Evolutionary conservation across 2,797 vertebrate species (phyloP), one percentile per base, ranked within the genome.

Genomic region (Borostomias antarcticus): DNA sequence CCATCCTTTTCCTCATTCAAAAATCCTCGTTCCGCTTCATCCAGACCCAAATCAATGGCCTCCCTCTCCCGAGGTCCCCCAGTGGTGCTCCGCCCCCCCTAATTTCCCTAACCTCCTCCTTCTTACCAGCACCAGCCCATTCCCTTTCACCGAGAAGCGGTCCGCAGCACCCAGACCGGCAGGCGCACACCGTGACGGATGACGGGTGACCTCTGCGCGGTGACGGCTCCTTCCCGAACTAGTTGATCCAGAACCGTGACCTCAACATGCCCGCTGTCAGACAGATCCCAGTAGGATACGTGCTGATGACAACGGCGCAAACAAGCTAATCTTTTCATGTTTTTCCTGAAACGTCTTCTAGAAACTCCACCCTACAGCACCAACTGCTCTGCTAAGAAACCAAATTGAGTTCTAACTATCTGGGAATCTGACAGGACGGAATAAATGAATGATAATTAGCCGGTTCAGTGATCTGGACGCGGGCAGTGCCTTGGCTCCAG

Each of bases 1-100:
- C n/a, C 40, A 5, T 5, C 40, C 17, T 45, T 62, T 62, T 6
- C 17, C 58, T 45, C 10, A 23, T 33, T 62, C 17, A 23, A 30
- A 62, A 25, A 23, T 3, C 17, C 0, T 43, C 2, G 1, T 60
- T 80, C 58, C 69, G 75, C 45, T 50, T 32, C n/a, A n/a, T 32
- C 19, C 29, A 62, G 28, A 28, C 19, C 52, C 40, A 65, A 65
- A 65, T 65, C 37, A 65, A 65, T 65, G 63, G 53, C 52, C 52
- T 57, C 62, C 17, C 63, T 32, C 29, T 35, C 63, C 43, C 17
- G n/a, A 61, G 58, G 58, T 45, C 21, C 40, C n/a, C 53, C 32
- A 57, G 21, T 37, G 13, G 52, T 65, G 63, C 63, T 65, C 63
- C 63, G 52, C 63, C 63, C 53, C 62, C 28, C 45, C 30, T 30